phyloP scores from a whole-genome alignment of 2,797 vertebrate species.

The Siniperca scherzeri region DNA sequence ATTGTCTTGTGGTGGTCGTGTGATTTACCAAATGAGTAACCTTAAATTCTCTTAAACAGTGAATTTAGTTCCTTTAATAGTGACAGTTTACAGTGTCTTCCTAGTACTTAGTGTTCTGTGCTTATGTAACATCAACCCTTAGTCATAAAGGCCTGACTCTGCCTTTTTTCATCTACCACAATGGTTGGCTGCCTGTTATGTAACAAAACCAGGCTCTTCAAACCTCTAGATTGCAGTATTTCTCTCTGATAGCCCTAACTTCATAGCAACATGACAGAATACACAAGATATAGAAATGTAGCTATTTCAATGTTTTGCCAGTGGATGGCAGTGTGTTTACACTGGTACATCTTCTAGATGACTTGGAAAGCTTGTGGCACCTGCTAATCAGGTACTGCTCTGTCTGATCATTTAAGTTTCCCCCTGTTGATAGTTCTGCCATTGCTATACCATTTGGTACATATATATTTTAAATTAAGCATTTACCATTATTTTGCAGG shows the following conservation, averaged over 20 bases:
- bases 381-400: constrained; percentile 11
- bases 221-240: constrained; percentile 66
- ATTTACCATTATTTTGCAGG: neutral
- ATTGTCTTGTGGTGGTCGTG: neutral
- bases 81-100: constrained; percentile 40
- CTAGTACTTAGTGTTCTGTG: constrained; percentile 38
- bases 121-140: constrained; percentile 78
- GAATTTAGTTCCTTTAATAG: constrained; percentile 13
- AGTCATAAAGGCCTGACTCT: constrained; percentile 65
- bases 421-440: neutral
- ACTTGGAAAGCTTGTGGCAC: neutral
- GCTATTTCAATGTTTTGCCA: constrained; percentile 43
- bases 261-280: constrained; percentile 13
- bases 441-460: neutral
- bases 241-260: constrained; percentile 33
- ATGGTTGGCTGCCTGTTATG: constrained; percentile 65
- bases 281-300: neutral
- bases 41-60: constrained; percentile 2
- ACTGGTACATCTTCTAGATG: neutral
- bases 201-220: constrained; percentile 57
- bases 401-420: constrained; percentile 4
- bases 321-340: constrained; percentile 72
- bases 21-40: constrained; percentile 10
- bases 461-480: neutral
- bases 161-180: constrained; percentile 48